A percentile compares a stretch with the other conserved stretches of the same genome.
phyloP scores from a whole-genome alignment of 2,113 vertebrate species.

The Galeopterus variegatus region DNA sequence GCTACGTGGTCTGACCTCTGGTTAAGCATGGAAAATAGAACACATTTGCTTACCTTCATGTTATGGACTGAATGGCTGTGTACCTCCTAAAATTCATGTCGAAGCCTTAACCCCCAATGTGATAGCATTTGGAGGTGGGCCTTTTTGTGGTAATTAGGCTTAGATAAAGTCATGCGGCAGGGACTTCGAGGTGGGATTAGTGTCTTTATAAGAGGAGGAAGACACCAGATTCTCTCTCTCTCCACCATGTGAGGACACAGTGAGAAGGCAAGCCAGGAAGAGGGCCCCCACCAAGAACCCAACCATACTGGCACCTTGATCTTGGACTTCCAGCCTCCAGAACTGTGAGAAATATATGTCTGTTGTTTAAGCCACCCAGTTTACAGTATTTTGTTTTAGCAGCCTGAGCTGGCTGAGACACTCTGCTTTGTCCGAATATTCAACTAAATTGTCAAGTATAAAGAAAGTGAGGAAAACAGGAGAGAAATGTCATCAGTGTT shows the following conservation, averaged over 20 bases:
- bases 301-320: background rate
- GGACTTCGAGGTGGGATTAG: background rate
- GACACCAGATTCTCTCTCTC: background rate
- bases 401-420: background rate
- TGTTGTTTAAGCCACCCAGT: background rate
- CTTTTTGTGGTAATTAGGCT: background rate
- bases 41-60: background rate
- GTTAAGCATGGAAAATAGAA: background rate
- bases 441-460: background rate
- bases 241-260: background rate
- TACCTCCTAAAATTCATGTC: background rate
- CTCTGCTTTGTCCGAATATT: conserved; percentile 2
- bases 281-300: background rate
- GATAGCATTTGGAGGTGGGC: background rate
- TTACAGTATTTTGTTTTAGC: background rate
- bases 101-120: background rate
- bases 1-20: background rate
- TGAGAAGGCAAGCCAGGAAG: background rate
- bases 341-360: background rate
- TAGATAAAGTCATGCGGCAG: background rate
- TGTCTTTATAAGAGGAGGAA: background rate
- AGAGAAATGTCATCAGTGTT: background rate
- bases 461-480: background rate
- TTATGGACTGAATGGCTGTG: background rate
- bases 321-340: background rate